These are phyloP conservation scores for Brachionichthys hirsutus DNA, from an alignment of 2,113 vertebrate genomes.

Conservation along the genomic window DNA sequence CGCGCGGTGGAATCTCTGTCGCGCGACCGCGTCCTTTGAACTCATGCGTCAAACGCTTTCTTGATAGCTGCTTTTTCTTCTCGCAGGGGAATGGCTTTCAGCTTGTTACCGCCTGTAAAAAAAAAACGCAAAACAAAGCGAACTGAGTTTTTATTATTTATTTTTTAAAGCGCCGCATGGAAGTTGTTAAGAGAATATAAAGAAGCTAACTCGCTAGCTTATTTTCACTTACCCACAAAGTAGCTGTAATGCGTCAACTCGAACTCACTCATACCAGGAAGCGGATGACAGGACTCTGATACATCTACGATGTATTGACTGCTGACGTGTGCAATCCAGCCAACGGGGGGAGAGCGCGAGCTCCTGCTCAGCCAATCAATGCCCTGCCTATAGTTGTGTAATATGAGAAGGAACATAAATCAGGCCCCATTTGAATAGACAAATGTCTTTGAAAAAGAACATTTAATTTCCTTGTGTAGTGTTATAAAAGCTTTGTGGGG, in stretches of 20 bases:
- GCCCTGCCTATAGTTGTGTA: slow-evolving; percentile 29
- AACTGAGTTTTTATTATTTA: neutral
- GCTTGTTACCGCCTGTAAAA: slow-evolving; percentile 30
- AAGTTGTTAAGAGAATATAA: neutral
- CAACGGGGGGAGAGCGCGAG: slow-evolving; percentile 46
- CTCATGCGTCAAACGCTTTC: slow-evolving; percentile 4
- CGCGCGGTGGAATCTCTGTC: neutral
- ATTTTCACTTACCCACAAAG: slow-evolving; percentile 44
- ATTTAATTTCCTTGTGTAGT: too few species aligned
- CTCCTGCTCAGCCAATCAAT: slow-evolving; percentile 50
- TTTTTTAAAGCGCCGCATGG: too few species aligned
- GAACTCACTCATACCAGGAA: slow-evolving; percentile 72
- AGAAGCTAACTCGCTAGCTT: neutral
- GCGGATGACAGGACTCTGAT: slow-evolving; percentile 36
- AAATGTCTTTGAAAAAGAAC: too few species aligned
- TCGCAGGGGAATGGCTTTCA: neutral
- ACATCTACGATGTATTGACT: slow-evolving; percentile 52
- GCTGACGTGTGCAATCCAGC: slow-evolving; percentile 77
- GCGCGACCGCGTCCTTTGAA: slow-evolving; percentile 20
- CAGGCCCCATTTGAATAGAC: neutral
- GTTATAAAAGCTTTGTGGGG: too few species aligned
- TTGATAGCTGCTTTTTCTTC: slow-evolving; percentile 11
- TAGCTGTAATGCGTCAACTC: slow-evolving; percentile 36
- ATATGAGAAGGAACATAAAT: slow-evolving; percentile 35
- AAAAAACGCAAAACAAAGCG: neutral